Evolutionary conservation across 1,140 invertebrate species (phyloP).

Genomic region (Drosophila takahashii): DNA sequence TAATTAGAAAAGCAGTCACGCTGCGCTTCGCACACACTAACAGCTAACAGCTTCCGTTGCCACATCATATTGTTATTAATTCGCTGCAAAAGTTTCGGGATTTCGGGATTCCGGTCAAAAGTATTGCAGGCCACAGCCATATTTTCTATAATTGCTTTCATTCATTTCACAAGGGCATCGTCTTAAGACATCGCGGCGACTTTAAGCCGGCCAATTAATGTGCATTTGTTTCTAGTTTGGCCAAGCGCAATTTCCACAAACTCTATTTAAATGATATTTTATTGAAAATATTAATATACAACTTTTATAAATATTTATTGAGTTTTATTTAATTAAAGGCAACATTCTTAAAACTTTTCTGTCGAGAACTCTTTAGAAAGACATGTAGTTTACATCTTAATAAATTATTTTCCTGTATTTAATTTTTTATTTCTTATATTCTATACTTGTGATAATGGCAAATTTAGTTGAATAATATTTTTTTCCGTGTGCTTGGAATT

Average conservation of each 20-base stretch:
- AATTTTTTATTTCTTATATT: no score
- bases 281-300: no score
- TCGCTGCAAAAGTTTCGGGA: slow-evolving; percentile 12
- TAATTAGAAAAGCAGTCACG: slow-evolving; percentile 59
- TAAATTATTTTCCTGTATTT: no score
- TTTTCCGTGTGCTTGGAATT: not conserved
- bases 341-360: no score
- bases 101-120: slow-evolving; percentile 9
- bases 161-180: slow-evolving; percentile 14
- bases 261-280: not conserved
- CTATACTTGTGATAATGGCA: no score
- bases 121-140: slow-evolving; percentile 15
- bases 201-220: slow-evolving; percentile 49
- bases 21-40: slow-evolving; percentile 35
- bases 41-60: slow-evolving; percentile 11
- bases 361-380: no score
- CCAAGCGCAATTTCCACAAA: slow-evolving; percentile 40
- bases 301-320: no score
- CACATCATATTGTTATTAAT: slow-evolving; percentile 40
- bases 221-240: slow-evolving; percentile 37
- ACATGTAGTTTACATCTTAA: no score
- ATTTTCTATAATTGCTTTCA: slow-evolving; percentile 37
- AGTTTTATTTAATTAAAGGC: no score
- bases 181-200: slow-evolving; percentile 1
- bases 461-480: not conserved